Evolutionary conservation across 2,797 vertebrate genomes (phyloP).

Genomic region (Lateolabrax maculatus): DNA sequence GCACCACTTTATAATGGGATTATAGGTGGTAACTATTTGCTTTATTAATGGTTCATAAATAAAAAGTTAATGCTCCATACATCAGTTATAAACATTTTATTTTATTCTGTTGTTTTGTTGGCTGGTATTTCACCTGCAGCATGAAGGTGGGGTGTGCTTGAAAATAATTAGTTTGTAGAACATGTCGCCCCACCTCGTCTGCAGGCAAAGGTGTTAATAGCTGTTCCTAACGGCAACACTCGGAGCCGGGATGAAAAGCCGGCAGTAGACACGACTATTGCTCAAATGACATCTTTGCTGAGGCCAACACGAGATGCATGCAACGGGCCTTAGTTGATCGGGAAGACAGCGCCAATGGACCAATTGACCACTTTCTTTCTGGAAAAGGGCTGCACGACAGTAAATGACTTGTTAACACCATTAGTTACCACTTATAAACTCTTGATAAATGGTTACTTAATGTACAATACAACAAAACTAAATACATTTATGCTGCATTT

Average conservation of each 20-base stretch:
- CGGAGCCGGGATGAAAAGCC: neutral
- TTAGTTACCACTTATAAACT: neutral
- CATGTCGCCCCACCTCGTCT: neutral
- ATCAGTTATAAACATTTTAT: constrained; percentile 15
- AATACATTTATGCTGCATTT: neutral
- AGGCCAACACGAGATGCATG: neutral
- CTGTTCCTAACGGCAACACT: neutral
- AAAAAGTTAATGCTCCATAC: constrained; percentile 2
- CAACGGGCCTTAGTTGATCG: neutral
- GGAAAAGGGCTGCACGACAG: neutral
- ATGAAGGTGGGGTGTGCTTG: neutral
- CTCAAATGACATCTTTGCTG: constrained; percentile 5
- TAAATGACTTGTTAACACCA: neutral
- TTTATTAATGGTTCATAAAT: constrained; percentile 30
- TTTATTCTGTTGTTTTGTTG: constrained; percentile 23
- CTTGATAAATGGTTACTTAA: too few species aligned
- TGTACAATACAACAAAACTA: neutral
- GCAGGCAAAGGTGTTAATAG: constrained; percentile 6
- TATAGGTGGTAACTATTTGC: neutral
- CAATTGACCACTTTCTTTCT: neutral
- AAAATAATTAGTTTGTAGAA: constrained; percentile 9
- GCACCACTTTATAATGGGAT: neutral
- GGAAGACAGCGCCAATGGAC: too few species aligned
- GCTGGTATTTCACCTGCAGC: neutral
- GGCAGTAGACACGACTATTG: neutral